phyloP scores from a whole-genome alignment of 2,888 invertebrate species.

The Papilio protenor region DNA sequence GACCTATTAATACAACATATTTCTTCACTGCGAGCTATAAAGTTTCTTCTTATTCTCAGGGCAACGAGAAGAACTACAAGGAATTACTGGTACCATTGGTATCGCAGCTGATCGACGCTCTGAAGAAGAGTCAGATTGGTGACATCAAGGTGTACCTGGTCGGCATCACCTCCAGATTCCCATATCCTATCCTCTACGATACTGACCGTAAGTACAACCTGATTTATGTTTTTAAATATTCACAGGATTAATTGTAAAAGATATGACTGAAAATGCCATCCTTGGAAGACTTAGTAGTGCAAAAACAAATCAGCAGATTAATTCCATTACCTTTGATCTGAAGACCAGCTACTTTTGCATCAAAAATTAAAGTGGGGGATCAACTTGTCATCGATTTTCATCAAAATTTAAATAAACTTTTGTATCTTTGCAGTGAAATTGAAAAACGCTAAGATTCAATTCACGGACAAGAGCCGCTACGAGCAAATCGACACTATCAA shows the following conservation, averaged over 20 bases:
- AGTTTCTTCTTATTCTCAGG: slow-evolving; percentile 54
- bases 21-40: neutral
- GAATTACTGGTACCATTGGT: slow-evolving; percentile 86
- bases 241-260: neutral
- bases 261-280: neutral
- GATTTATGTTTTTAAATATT: neutral
- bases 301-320: neutral
- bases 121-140: slow-evolving; percentile 82
- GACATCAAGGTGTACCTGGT: slow-evolving; percentile 79
- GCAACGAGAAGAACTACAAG: slow-evolving; percentile 86
- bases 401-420: too few species aligned
- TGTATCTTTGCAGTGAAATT: slow-evolving; percentile 67
- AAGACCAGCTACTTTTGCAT: too few species aligned
- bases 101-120: slow-evolving; percentile 82
- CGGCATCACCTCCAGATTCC: slow-evolving; percentile 84
- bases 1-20: too few species aligned
- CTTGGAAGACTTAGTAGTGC: too few species aligned
- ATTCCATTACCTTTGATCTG: too few species aligned
- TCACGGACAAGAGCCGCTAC: slow-evolving; percentile 68
- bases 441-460: slow-evolving; percentile 70
- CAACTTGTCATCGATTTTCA: too few species aligned
- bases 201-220: slow-evolving; percentile 69
- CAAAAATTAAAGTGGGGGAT: too few species aligned
- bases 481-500: slow-evolving; percentile 52
- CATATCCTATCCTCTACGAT: slow-evolving; percentile 76